These are phyloP conservation scores for Phataginus tetradactyla DNA, from an alignment of 2,797 vertebrate genomes.

Conservation along the genomic window DNA sequence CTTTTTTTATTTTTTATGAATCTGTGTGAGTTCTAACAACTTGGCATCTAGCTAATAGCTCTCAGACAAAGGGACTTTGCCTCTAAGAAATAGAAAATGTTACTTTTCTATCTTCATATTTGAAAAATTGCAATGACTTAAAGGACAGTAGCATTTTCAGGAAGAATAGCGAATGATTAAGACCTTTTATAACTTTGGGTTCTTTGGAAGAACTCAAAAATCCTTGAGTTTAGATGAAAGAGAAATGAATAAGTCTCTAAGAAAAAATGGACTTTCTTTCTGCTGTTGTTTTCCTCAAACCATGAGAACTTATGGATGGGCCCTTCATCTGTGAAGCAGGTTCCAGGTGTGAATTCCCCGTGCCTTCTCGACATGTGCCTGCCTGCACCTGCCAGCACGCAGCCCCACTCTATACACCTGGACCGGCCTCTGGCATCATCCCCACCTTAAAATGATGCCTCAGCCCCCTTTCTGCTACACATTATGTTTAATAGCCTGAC, in stretches of 20 bases:
- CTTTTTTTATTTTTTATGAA: background rate
- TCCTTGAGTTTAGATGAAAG: background rate
- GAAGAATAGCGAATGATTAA: conserved; percentile 26
- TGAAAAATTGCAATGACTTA: conserved; percentile 71
- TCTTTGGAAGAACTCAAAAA: background rate
- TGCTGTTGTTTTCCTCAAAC: background rate
- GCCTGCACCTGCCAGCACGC: accelerated
- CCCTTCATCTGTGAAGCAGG: background rate
- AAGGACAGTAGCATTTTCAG: conserved; percentile 77
- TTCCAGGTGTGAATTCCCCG: background rate
- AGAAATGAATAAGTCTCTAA: background rate
- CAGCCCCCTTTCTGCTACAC: background rate
- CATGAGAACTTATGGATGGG: background rate
- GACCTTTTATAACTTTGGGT: background rate
- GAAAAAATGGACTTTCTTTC: background rate
- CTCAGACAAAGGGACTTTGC: conserved; percentile 57
- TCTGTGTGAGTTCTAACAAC: conserved; percentile 69
- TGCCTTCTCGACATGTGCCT: background rate
- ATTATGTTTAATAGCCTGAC: background rate
- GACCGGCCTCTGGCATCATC: accelerated
- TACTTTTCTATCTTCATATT: conserved; percentile 67
- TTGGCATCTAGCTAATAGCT: conserved; percentile 64
- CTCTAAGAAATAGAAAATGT: conserved; percentile 47
- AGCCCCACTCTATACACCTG: background rate
- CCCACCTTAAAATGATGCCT: background rate